Percentiles rank a stretch among this genome's conserved stretches.
Evolutionary conservation across 2,797 vertebrate genomes (phyloP).

Genomic region (Apodemus agrarius): DNA sequence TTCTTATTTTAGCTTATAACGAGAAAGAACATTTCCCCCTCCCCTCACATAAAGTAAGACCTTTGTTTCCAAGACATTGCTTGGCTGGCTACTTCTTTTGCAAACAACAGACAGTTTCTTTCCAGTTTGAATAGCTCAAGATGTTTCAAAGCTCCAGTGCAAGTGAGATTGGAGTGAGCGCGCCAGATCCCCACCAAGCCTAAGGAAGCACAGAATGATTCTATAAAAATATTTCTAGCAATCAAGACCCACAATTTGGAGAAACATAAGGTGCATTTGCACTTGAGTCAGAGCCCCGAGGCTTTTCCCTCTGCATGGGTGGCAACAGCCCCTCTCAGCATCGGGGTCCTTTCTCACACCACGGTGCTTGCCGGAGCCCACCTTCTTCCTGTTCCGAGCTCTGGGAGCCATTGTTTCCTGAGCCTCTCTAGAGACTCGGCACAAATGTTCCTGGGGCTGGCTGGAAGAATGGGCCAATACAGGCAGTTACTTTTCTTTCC

Average conservation of each 20-base stretch:
- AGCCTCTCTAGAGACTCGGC: constrained; percentile 65
- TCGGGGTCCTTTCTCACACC: constrained; percentile 5
- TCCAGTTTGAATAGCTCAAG: constrained; percentile 78
- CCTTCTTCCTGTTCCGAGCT: neutral
- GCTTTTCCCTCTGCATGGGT: neutral
- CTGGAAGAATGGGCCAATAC: constrained; percentile 75
- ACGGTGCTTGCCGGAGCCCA: neutral
- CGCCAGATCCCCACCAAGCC: constrained; percentile 66
- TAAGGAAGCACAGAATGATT: constrained; percentile 65
- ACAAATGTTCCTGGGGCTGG: constrained; percentile 74
- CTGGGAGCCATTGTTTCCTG: constrained; percentile 3
- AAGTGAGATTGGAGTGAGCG: constrained; percentile 71
- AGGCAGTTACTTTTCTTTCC: constrained; percentile 75
- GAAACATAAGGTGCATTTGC: constrained; percentile 75
- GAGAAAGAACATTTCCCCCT: constrained; percentile 9
- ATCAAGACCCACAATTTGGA: constrained; percentile 67
- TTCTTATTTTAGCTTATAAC: constrained; percentile 52
- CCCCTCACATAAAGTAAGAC: constrained; percentile 55
- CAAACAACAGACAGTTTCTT: constrained; percentile 79
- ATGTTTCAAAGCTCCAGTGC: constrained; percentile 77
- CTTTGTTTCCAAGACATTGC: constrained; percentile 69
- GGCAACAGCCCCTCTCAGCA: constrained; percentile 23
- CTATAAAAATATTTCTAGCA: constrained; percentile 70
- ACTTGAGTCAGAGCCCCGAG: constrained; percentile 44
- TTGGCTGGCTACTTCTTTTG: constrained; percentile 76